These are phyloP conservation scores for Montipora foliosa DNA, from an alignment of 64 coral and sea anemone species.

Conservation along the genomic window DNA sequence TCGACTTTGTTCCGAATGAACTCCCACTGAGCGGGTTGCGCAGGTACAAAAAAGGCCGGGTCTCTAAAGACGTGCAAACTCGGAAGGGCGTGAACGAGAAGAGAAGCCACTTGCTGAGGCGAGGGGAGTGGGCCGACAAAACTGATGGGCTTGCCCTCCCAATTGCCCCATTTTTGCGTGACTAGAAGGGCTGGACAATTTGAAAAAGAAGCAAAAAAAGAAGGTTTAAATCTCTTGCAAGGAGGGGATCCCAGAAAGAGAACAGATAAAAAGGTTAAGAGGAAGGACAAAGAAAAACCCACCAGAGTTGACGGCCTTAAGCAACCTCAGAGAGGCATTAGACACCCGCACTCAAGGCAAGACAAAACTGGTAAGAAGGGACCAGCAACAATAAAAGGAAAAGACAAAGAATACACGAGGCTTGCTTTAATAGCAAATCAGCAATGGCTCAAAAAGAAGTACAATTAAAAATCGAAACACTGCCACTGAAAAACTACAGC, in stretches of 20 bases:
- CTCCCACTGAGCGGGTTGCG: slow-evolving; percentile 33
- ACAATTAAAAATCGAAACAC: not conserved
- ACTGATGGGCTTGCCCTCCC: slow-evolving; percentile 25
- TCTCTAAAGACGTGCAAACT: slow-evolving; percentile 25
- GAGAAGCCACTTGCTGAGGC: not conserved
- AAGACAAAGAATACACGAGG: not conserved
- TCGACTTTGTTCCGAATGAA: slow-evolving; percentile 30
- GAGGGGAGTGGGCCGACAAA: slow-evolving; percentile 30
- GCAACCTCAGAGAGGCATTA: no score
- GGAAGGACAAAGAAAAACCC: no score
- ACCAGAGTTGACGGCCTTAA: no score
- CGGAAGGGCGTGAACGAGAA: not conserved
- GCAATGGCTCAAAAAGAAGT: not conserved
- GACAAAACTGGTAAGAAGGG: not conserved
- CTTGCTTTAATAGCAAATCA: not conserved
- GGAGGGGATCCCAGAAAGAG: not conserved
- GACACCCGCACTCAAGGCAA: not conserved
- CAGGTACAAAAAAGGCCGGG: slow-evolving; percentile 16
- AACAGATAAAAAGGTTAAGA: not conserved
- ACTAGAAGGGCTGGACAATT: not conserved
- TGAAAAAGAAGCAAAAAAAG: not conserved
- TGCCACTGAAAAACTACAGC: no score
- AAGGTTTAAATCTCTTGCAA: not conserved
- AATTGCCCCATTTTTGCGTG: slow-evolving; percentile 45
- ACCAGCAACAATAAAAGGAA: not conserved